Base-by-base conservation (phyloP, 1,140 invertebrate genomes). In the Drosophila melanica region DNA sequence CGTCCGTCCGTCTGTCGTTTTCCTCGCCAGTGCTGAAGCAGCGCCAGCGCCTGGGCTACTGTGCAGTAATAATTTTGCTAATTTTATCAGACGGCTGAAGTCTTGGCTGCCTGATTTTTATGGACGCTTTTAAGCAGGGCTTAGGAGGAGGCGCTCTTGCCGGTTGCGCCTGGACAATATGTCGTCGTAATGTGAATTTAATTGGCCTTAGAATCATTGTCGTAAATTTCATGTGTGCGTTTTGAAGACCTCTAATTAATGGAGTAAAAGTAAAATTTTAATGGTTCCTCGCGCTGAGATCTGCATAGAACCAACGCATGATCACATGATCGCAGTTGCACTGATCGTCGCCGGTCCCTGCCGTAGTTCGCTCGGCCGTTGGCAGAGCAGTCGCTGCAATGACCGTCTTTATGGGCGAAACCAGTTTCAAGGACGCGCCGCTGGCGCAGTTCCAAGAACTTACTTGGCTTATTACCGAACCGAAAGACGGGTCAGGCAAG, bases 361-460 rank as follows among this genome's bases (percentile, higher is more conserved):
- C 54, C 20, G 54, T n/a, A 48, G 54, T 57, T 30, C 44, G 44
- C 23, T 27, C 9, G 20, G 39, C 3, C 14, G 53, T 41, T 8
- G 37, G 5, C 39, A 11, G 35, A 23, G 16, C 20, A 51, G 54
- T 44, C 35, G 47, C 30, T 77, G 78, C 68, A 76, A 77, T 77
- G 74, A 62, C 54, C 65, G 63, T 57, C 73, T 79, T 84, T 84
- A 79, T 79, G 80, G 55, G 63, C 67, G 47, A 84, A 84, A 85
- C 74, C 77, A 74, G 81, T 80, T 85, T 84, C 81, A 84, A 84
- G 81, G 81, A 84, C 81, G 80, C 67, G 72, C 63, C 64, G 71
- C 58, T 62, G 76, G 80, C 80, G 75, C 72, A 69, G 55, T 84
- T 84, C 80, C 80, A 84, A 84, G 80, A 84, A 84, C 76, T 70